phyloP scores from a whole-genome alignment of 1,140 invertebrate species.

The Eupeodes corollae region DNA sequence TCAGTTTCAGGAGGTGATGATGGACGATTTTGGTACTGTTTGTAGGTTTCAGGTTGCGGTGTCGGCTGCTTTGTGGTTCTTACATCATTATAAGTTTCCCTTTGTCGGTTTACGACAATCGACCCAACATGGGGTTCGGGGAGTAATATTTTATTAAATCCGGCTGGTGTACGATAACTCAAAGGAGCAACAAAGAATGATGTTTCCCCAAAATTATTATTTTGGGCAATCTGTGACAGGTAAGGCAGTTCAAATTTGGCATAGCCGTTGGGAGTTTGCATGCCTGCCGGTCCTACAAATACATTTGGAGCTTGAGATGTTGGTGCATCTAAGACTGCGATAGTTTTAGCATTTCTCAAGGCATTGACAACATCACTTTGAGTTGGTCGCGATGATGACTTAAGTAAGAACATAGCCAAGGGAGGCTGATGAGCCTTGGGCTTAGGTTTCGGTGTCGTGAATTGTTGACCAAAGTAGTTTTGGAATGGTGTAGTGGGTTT shows the following conservation, averaged over 20 bases:
- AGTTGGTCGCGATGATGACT: constrained; percentile 40
- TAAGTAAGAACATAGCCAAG: constrained; percentile 62
- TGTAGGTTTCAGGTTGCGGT: too few species aligned
- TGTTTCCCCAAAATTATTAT: constrained; percentile 54
- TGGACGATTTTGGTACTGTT: neutral
- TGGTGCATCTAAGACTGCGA: constrained; percentile 63
- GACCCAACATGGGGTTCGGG: constrained; percentile 75
- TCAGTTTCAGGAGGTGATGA: neutral
- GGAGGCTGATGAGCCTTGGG: constrained; percentile 68
- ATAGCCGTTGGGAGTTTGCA: constrained; percentile 57
- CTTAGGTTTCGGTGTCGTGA: constrained; percentile 38
- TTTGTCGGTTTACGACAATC: constrained; percentile 52
- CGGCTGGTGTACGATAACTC: constrained; percentile 65
- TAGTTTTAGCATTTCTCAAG: constrained; percentile 56
- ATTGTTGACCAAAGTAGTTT: constrained; percentile 18
- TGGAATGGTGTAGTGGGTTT: constrained; percentile 39
- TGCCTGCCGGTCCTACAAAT: constrained; percentile 64
- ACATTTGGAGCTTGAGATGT: constrained; percentile 54
- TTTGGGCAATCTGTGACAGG: constrained; percentile 58
- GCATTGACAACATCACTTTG: constrained; percentile 56
- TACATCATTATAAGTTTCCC: constrained; percentile 7
- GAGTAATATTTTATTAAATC: constrained; percentile 71
- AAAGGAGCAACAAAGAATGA: constrained; percentile 76
- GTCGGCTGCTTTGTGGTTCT: too few species aligned
- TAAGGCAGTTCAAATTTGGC: constrained; percentile 73